Base-by-base conservation (phyloP, 30 jellyfish, hydroid and myxozoan genomes). In the Mastigias papua region DNA sequence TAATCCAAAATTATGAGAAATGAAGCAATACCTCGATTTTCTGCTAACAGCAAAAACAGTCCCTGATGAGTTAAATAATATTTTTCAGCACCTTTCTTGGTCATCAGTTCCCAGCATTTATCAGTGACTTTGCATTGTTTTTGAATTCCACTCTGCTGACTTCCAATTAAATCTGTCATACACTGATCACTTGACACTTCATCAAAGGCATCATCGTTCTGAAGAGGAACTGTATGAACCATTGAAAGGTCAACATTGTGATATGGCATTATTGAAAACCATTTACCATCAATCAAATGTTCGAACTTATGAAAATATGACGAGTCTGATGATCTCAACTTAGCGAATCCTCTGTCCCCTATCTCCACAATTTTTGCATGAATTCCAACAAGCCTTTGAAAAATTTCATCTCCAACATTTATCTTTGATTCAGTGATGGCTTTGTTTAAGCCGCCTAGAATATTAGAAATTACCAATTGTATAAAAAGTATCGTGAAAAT, bases 31-130 rank as follows among this genome's bases (percentile, higher is more conserved):
- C 96, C 96, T 75, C 76, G 57, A 65, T 64, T 78, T 30, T 87
- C 96, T 22, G 96, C 96, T 26, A 92, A 78, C 71, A 92, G 9
- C 30, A 92, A 51, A 30, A 77, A 92, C 34, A 92, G 67, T 13
- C 97, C 96, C 63, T 92, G 98, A 65, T 92, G 98, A 1, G 98
- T 92, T 63, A 92, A 48, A 28, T 60, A 76, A 71, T 92, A 92
- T 1, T 96, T 89, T 34, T 63, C 86, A 33, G 92, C 75, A 28
- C 90, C 92, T 31, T 73, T 72, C 33, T 78, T 74, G 20, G 96
- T 77, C 98, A 92, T 92, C 46, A 64, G 17, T 19, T 67, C 58
- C 98, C 98, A 92, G 33, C 98, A 92, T 30, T 86, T 35, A 50
- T 80, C 80, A 16, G 88, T 62, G 25, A 92, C 74, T 34, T 27